A percentile compares a stretch with the other conserved stretches of the same genome.
Evolutionary conservation across 2,888 invertebrate genomes (phyloP).

Genomic region (Apodemia hepburni): DNA sequence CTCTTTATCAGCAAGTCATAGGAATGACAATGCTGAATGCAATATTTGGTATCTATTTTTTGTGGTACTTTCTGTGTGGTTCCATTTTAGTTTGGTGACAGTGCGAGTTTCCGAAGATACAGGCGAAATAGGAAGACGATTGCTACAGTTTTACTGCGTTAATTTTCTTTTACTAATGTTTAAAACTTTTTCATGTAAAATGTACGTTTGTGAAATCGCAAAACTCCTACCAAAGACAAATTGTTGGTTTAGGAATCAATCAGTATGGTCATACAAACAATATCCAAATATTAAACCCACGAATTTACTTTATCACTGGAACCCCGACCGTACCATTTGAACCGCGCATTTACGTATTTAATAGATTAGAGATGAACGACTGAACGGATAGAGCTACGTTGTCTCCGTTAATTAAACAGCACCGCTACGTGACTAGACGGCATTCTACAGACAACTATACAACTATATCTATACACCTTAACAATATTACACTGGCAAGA

Average conservation of each 20-base stretch:
- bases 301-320: background rate
- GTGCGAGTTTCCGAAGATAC: too few relatives aligned
- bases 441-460: background rate
- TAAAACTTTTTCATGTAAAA: too few relatives aligned
- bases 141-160: too few relatives aligned
- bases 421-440: background rate
- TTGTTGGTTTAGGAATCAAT: background rate
- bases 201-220: background rate
- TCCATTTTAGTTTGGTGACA: too few relatives aligned
- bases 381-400: background rate
- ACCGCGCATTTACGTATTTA: background rate
- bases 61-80: too few relatives aligned
- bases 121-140: too few relatives aligned
- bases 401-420: slow-evolving; percentile 3
- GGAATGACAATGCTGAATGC: too few relatives aligned
- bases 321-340: background rate
- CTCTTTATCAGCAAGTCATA: too few relatives aligned
- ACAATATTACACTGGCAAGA: background rate
- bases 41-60: too few relatives aligned
- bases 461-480: background rate
- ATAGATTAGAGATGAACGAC: slow-evolving; percentile 6
- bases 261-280: background rate
- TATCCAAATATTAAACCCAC: background rate
- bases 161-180: too few relatives aligned
- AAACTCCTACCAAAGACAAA: background rate